A percentile compares a stretch with the other conserved stretches of the same genome.
Evolutionary conservation across 2,113 vertebrate species (phyloP).

Genomic region (Galeopterus variegatus): DNA sequence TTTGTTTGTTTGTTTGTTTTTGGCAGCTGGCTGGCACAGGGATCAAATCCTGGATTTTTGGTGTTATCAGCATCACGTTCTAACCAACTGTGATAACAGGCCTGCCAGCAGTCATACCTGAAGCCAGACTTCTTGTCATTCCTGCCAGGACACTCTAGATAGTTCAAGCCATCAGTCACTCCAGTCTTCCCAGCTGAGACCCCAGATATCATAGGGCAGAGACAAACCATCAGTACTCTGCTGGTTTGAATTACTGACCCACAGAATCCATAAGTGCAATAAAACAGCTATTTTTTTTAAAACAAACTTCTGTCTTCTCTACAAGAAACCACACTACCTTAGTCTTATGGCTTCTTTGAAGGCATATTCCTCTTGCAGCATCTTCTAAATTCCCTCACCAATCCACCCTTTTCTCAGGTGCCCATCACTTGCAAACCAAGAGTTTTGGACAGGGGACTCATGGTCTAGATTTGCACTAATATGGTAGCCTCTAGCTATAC

Average conservation of each 20-base stretch:
- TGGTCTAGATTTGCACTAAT: not conserved
- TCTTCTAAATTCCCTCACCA: not conserved
- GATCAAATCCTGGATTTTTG: too few species aligned
- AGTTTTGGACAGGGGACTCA: not conserved
- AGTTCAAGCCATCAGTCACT: not conserved
- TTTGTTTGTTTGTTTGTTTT: too few species aligned
- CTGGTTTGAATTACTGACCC: not conserved
- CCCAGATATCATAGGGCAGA: not conserved
- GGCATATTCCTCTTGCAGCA: not conserved
- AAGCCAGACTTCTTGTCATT: not conserved
- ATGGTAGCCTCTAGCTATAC: not conserved
- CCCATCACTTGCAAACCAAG: slow-evolving; percentile 23
- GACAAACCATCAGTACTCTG: not conserved
- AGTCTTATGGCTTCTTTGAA: not conserved
- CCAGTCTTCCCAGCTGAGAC: not conserved
- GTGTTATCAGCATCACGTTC: too few species aligned
- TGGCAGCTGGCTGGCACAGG: too few species aligned
- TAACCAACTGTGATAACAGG: too few species aligned
- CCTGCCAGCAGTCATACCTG: too few species aligned
- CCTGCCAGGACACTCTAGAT: not conserved
- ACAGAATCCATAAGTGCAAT: not conserved
- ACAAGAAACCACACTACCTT: not conserved
- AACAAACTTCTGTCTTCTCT: not conserved
- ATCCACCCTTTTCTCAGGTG: not conserved
- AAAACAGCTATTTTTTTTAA: not conserved